A percentile compares a stretch with the other conserved stretches of the same genome.
These are phyloP conservation scores for Carduelis carduelis DNA, from an alignment of 2,797 vertebrate species.

Conservation along the genomic window DNA sequence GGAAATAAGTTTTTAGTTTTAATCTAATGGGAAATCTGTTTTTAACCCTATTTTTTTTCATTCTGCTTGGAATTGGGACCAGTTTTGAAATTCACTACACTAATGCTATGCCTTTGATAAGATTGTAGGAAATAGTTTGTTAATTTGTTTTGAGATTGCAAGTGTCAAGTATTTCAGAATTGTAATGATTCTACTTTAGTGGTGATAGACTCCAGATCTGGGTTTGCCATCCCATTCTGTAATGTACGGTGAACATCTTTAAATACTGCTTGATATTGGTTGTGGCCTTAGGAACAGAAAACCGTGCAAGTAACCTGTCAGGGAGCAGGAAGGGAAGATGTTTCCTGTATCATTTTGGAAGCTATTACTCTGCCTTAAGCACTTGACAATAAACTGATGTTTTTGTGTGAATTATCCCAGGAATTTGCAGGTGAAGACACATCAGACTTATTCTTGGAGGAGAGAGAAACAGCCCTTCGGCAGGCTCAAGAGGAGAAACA, in stretches of 20 bases:
- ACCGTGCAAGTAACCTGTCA: not conserved
- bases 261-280: not conserved
- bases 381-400: not conserved
- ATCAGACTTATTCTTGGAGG: constrained; percentile 95
- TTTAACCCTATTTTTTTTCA: not conserved
- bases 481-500: constrained; percentile 98
- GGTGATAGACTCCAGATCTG: not conserved
- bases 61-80: not conserved
- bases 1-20: not conserved
- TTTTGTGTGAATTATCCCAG: constrained; percentile 66
- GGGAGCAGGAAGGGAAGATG: not conserved
- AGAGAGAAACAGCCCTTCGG: constrained; percentile 92
- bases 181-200: not conserved
- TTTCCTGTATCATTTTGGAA: not conserved
- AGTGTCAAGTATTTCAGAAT: rapidly evolving
- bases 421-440: constrained; percentile 98
- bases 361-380: not conserved
- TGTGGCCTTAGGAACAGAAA: not conserved
- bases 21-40: not conserved
- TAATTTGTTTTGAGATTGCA: not conserved
- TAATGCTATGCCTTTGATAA: not conserved
- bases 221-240: not conserved
- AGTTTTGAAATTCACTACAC: not conserved
- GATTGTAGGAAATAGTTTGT: not conserved
- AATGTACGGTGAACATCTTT: rapidly evolving